phyloP scores from a whole-genome alignment of 2,797 vertebrate genomes.

The Sciurus vulgaris region DNA sequence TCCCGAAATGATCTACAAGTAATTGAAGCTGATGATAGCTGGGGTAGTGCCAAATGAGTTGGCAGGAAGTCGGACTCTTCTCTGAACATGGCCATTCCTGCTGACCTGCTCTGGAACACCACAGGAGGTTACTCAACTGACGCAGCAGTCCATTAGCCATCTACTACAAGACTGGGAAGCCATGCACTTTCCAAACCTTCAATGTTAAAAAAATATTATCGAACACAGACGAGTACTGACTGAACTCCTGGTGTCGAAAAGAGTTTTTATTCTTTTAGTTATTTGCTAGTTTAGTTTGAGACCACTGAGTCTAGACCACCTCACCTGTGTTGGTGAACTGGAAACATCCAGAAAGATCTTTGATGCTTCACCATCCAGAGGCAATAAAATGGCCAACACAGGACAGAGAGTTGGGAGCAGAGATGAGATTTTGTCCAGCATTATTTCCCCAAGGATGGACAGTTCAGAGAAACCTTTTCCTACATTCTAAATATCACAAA shows the following conservation, averaged over 20 bases:
- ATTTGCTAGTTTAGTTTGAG: background rate
- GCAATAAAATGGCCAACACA: background rate
- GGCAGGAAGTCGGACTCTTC: constrained; percentile 84
- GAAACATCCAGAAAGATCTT: background rate
- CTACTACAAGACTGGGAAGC: constrained; percentile 79
- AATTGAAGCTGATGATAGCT: constrained; percentile 89
- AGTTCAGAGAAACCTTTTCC: background rate
- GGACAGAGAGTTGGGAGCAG: background rate
- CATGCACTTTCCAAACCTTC: constrained; percentile 67
- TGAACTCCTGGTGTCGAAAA: constrained; percentile 65
- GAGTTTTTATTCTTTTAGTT: constrained; percentile 35
- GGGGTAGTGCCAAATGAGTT: constrained; percentile 87
- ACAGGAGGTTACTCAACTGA: constrained; percentile 84
- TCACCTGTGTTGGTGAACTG: background rate
- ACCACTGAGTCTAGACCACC: background rate
- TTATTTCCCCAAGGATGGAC: background rate
- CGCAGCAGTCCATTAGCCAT: constrained; percentile 74
- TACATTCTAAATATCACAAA: background rate
- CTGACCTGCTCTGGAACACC: constrained; percentile 84
- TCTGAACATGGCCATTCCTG: constrained; percentile 81
- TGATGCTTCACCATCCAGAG: background rate
- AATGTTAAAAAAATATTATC: constrained; percentile 74
- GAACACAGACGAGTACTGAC: background rate
- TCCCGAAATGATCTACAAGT: constrained; percentile 88
- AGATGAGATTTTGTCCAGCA: background rate